phyloP scores from a whole-genome alignment of 2,888 invertebrate species.

The Octonoba sinensis region DNA sequence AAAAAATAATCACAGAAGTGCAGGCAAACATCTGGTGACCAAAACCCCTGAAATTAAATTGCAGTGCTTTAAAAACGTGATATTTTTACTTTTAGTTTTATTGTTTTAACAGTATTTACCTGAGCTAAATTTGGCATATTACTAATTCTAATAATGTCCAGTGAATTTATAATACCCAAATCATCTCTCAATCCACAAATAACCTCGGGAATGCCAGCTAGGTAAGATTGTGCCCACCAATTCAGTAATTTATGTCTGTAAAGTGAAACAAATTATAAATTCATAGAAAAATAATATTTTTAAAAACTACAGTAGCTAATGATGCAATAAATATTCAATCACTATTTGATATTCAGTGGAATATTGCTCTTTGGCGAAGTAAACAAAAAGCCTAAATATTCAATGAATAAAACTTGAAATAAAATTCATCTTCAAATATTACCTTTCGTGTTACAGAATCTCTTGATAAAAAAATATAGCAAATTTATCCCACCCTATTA shows the following conservation, averaged over 20 bases:
- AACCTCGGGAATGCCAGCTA: slow-evolving; percentile 79
- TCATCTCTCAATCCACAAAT: slow-evolving; percentile 81
- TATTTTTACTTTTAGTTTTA: neutral
- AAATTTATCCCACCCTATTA: no score
- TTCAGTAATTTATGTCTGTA: slow-evolving; percentile 74
- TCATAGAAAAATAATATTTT: neutral
- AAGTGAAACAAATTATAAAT: slow-evolving; percentile 22
- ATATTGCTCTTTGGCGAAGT: no score
- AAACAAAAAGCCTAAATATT: no score
- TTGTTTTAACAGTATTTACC: slow-evolving; percentile 68
- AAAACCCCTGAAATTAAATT: slow-evolving; percentile 66
- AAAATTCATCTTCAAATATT: no score
- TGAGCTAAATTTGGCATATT: slow-evolving; percentile 75
- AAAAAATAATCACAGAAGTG: slow-evolving; percentile 80
- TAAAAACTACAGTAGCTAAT: no score
- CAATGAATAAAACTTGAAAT: no score
- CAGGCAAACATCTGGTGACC: slow-evolving; percentile 77
- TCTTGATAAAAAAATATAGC: no score
- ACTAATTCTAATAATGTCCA: slow-evolving; percentile 74
- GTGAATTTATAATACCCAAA: slow-evolving; percentile 77
- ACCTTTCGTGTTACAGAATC: no score
- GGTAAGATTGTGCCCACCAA: slow-evolving; percentile 86
- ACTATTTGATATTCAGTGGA: no score
- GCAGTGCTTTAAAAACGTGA: no score
- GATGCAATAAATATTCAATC: no score